A percentile compares a stretch with the other conserved stretches of the same genome.
Evolutionary conservation across 1,140 invertebrate genomes (phyloP).

Genomic region (Nomia melanderi): DNA sequence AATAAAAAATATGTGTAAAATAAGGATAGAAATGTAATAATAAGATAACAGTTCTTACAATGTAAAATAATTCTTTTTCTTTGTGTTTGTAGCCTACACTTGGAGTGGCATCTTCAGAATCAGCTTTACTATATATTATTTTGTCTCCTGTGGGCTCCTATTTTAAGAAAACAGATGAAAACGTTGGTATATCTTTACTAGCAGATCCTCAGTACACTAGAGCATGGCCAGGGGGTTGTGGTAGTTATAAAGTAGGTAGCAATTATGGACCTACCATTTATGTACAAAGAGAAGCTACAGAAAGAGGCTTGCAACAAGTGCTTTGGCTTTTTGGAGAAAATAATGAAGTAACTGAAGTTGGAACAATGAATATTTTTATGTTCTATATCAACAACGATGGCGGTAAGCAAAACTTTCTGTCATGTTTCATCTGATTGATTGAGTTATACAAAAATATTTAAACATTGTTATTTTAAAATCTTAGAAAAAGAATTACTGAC

Average conservation of each 20-base stretch:
- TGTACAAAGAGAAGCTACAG: conserved; percentile 89
- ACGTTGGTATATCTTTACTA: conserved; percentile 83
- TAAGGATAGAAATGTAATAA: too few species aligned
- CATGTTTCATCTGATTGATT: background rate
- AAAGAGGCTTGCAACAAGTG: conserved; percentile 95
- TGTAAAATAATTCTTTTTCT: conserved; percentile 6
- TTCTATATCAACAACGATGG: conserved; percentile 93
- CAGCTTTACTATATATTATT: conserved; percentile 94
- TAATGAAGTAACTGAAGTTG: conserved; percentile 97
- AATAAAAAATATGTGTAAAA: too few species aligned
- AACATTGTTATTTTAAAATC: conserved; percentile 23
- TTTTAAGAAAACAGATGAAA: conserved; percentile 85
- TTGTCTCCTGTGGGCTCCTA: conserved; percentile 96
- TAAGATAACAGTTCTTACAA: background rate
- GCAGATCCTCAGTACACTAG: conserved; percentile 91
- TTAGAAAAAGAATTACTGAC: conserved; percentile 95
- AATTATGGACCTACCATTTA: conserved; percentile 94
- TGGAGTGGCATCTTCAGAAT: conserved; percentile 91
- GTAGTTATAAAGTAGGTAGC: conserved; percentile 96
- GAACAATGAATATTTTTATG: conserved; percentile 99
- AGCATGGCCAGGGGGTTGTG: conserved; percentile 98
- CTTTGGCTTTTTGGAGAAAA: conserved; percentile 98
- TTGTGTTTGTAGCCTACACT: conserved; percentile 88
- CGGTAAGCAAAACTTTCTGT: conserved; percentile 84
- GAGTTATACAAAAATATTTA: background rate